Conservation (phyloP, 2,888 invertebrate species). For the Pherbina coryleti region DNA sequence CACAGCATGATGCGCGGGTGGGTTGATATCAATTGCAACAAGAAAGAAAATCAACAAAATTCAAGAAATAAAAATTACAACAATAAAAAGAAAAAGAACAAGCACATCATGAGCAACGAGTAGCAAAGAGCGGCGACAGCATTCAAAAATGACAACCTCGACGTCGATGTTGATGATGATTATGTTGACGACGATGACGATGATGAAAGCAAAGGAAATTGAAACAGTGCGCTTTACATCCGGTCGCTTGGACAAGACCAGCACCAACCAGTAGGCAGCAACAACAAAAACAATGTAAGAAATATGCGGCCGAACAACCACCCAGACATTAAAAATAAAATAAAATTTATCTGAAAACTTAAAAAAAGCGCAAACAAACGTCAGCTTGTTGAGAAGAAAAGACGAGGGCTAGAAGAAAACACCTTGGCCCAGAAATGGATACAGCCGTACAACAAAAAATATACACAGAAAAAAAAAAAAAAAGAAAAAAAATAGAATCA, state of each 20-base stretch:
- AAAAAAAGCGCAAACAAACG: conserved; percentile 23
- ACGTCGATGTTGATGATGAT: background rate
- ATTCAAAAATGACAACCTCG: conserved; percentile 10
- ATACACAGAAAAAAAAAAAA: background rate
- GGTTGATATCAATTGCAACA: background rate
- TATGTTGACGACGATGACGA: conserved; percentile 13
- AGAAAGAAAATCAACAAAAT: background rate
- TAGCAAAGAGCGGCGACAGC: background rate
- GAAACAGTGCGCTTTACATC: conserved; percentile 43
- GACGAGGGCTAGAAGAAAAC: conserved; percentile 51
- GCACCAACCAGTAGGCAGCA: conserved; percentile 31
- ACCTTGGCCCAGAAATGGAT: conserved; percentile 61
- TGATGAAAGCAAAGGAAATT: conserved; percentile 42
- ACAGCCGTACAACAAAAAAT: no score
- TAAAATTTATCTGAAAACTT: conserved; percentile 33
- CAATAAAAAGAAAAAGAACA: background rate
- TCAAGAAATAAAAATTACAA: conserved; percentile 1
- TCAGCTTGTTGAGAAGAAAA: background rate
- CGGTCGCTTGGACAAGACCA: conserved; percentile 29
- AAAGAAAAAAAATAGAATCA: background rate
- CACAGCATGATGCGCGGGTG: background rate
- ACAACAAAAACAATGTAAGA: conserved; percentile 36
- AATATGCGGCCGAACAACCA: background rate
- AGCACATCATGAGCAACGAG: conserved; percentile 11
- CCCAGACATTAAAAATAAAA: conserved; percentile 19